These are phyloP conservation scores for Drosophila pruinosa DNA, from an alignment of 1,140 invertebrate genomes.

Conservation along the genomic window DNA sequence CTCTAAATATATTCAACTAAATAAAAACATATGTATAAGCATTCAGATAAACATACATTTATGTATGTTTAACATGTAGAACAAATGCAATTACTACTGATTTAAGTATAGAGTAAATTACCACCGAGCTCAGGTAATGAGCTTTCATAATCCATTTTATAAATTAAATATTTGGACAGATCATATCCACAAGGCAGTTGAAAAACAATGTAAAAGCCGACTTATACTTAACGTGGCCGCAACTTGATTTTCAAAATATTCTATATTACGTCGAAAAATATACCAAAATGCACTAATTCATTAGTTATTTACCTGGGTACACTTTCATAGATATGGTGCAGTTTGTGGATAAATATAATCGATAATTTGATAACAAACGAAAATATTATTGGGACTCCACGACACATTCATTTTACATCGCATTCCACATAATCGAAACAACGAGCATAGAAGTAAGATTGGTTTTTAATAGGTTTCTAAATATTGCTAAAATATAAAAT, in stretches of 20 bases:
- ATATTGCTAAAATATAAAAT: too few species aligned
- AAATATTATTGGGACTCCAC: too few species aligned
- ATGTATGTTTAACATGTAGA: background rate
- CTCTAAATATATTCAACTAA: slow-evolving; percentile 5
- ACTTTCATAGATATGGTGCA: too few species aligned
- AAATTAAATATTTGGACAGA: slow-evolving; percentile 16
- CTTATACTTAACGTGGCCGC: slow-evolving; percentile 33
- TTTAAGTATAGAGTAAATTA: slow-evolving; percentile 15
- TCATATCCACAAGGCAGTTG: slow-evolving; percentile 32
- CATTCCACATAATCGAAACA: too few species aligned
- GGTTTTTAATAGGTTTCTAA: too few species aligned
- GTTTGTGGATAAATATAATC: too few species aligned
- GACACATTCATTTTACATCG: too few species aligned
- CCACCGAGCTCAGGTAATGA: slow-evolving; percentile 41
- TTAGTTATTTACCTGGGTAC: too few species aligned
- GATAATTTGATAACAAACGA: too few species aligned
- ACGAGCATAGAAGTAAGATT: too few species aligned
- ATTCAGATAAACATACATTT: slow-evolving; percentile 6
- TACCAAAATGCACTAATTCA: background rate
- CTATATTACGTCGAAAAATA: background rate
- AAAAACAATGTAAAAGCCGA: slow-evolving; percentile 53
- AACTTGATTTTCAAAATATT: background rate
- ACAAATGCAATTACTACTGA: background rate
- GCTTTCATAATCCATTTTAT: slow-evolving; percentile 44
- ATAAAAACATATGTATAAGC: slow-evolving; percentile 17